Percentiles rank a stretch among this genome's conserved stretches.
These are phyloP conservation scores for Platerodrilus igneus DNA, from an alignment of 2,888 invertebrate genomes.

Conservation along the genomic window DNA sequence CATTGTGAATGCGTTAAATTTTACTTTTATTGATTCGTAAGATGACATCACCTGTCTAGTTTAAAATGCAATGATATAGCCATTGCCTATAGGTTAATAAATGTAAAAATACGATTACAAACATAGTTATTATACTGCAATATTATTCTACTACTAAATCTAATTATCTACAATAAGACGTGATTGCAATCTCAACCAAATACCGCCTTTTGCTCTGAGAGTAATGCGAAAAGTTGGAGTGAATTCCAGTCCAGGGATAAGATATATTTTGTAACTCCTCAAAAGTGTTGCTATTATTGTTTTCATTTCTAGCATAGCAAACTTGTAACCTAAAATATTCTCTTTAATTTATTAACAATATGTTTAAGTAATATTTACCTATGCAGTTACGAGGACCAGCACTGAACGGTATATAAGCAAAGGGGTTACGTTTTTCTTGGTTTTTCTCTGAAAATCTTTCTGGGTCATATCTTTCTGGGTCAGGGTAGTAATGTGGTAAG, in stretches of 20 bases:
- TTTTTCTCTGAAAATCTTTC: conserved; percentile 54
- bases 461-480: conserved; percentile 55
- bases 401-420: conserved; percentile 57
- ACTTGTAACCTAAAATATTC: conserved; percentile 52
- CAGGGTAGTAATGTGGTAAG: conserved; percentile 52
- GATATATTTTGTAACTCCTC: conserved; percentile 48
- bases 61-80: too few relatives aligned
- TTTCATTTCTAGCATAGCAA: conserved; percentile 58
- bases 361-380: too few relatives aligned
- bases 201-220: conserved; percentile 54
- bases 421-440: conserved; percentile 52
- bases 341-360: too few relatives aligned
- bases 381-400: conserved; percentile 56
- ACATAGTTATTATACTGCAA: too few relatives aligned
- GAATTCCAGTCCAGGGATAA: conserved; percentile 51
- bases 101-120: too few relatives aligned
- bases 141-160: too few relatives aligned
- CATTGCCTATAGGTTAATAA: too few relatives aligned
- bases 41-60: too few relatives aligned
- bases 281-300: conserved; percentile 53
- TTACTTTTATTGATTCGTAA: too few relatives aligned
- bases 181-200: conserved; percentile 55
- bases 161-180: too few relatives aligned
- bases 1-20: too few relatives aligned
- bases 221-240: conserved; percentile 53